Conservation (phyloP, 2,888 invertebrate species). For the Plagodis pulveraria region DNA sequence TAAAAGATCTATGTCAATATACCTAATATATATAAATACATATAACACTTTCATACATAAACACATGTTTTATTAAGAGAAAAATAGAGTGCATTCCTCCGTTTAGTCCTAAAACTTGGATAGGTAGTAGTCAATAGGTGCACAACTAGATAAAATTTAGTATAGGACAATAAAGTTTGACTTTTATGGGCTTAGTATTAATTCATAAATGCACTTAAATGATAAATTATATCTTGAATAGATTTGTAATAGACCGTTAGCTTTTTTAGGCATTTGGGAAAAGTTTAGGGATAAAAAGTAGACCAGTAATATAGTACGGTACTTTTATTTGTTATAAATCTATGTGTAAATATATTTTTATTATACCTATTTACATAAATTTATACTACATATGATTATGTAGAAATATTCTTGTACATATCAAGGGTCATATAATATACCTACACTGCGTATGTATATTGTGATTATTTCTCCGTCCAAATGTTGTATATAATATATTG, state of each 20-base stretch:
- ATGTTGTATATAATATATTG: constrained; percentile 39
- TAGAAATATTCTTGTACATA: constrained; percentile 47
- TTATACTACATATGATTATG: constrained; percentile 66
- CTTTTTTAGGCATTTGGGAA: too few relatives aligned
- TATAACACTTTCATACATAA: too few relatives aligned
- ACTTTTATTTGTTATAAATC: background rate
- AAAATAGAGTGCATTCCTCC: too few relatives aligned
- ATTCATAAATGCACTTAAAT: constrained; percentile 1
- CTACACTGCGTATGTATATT: constrained; percentile 76
- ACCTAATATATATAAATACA: too few relatives aligned
- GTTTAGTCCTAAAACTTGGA: too few relatives aligned
- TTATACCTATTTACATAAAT: constrained; percentile 37
- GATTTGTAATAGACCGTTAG: background rate
- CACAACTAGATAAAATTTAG: background rate
- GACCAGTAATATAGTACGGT: too few relatives aligned
- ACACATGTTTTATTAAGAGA: too few relatives aligned
- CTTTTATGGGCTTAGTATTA: constrained; percentile 8
- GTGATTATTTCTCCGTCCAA: constrained; percentile 73
- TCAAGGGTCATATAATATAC: constrained; percentile 54
- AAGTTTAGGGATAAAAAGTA: too few relatives aligned
- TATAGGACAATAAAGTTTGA: constrained; percentile 9
- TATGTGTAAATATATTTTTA: constrained; percentile 14
- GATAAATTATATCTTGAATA: constrained; percentile 11
- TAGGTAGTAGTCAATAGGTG: too few relatives aligned
- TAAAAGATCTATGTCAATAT: too few relatives aligned